These are phyloP conservation scores for Eubucco bourcierii DNA, from an alignment of 2,113 vertebrate species.

Conservation along the genomic window DNA sequence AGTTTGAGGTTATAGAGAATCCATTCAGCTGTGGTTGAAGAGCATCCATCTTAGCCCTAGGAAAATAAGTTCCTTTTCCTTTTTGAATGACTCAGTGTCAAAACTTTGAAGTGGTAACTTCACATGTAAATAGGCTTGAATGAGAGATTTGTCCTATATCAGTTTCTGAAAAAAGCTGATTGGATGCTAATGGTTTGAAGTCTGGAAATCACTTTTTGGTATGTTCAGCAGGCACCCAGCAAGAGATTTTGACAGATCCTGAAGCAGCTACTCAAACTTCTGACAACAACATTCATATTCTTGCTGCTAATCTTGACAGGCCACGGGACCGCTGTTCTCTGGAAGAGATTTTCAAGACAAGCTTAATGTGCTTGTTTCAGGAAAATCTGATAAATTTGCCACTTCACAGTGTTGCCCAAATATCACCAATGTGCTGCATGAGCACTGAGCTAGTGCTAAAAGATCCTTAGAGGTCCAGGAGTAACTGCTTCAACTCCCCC, in stretches of 20 bases:
- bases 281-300: conserved; percentile 5
- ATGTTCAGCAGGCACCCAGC: conserved; percentile 12
- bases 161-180: conserved; percentile 3
- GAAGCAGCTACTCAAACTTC: conserved; percentile 40
- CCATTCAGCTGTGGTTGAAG: neutral
- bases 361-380: neutral
- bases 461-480: neutral
- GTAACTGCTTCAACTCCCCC: neutral
- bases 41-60: neutral
- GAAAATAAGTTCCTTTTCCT: neutral
- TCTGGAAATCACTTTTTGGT: conserved; percentile 18
- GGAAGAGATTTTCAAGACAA: conserved; percentile 21
- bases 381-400: neutral
- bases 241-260: conserved; percentile 49
- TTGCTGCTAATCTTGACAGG: conserved; percentile 43
- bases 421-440: fast-evolving
- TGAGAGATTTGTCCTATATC: neutral
- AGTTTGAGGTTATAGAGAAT: neutral
- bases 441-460: neutral
- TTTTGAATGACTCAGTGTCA: neutral
- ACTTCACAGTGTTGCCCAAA: neutral
- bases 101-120: conserved; percentile 3
- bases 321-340: neutral
- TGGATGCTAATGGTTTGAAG: conserved; percentile 9
- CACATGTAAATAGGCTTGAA: neutral